Percentiles rank a stretch among this genome's conserved stretches.
phyloP scores from a whole-genome alignment of 2,113 vertebrate species.

The Sterrhoptilus dennistouni region DNA sequence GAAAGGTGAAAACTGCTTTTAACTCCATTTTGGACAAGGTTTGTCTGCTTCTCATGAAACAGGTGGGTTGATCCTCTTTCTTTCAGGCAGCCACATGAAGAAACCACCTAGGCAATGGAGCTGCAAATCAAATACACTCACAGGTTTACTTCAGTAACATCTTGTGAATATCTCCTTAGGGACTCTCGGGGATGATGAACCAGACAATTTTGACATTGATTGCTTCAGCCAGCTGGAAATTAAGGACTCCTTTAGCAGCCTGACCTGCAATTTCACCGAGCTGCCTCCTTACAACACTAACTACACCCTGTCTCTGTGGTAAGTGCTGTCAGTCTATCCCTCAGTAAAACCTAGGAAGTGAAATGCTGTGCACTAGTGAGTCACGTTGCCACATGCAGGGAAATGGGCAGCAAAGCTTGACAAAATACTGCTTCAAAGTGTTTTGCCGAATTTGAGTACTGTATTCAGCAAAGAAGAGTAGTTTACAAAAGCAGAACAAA shows the following conservation, averaged over 20 bases:
- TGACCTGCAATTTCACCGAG: conserved; percentile 68
- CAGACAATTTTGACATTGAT: conserved; percentile 62
- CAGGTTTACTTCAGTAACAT: background rate
- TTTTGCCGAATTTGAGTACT: background rate
- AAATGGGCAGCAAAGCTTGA: background rate
- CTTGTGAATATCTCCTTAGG: conserved; percentile 37
- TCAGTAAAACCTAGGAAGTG: background rate
- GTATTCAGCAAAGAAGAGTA: background rate
- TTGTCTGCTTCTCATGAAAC: background rate
- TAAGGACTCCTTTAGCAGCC: conserved; percentile 19
- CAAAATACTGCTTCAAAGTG: background rate
- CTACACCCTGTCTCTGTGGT: conserved; percentile 67
- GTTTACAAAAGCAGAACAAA: background rate
- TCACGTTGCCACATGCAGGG: background rate
- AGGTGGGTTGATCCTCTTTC: background rate
- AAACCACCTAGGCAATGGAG: background rate
- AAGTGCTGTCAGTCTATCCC: conserved; percentile 4
- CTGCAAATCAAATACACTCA: background rate
- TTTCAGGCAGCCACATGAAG: background rate
- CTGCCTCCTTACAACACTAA: conserved; percentile 45
- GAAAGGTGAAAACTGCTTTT: background rate
- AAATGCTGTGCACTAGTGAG: background rate
- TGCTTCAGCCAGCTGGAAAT: conserved; percentile 72
- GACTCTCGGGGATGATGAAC: conserved; percentile 66
- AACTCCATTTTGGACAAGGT: background rate